Evolutionary conservation across 2,888 invertebrate species (phyloP), one percentile per base, ranked within the genome.

Genomic region (Aradus depressus): DNA sequence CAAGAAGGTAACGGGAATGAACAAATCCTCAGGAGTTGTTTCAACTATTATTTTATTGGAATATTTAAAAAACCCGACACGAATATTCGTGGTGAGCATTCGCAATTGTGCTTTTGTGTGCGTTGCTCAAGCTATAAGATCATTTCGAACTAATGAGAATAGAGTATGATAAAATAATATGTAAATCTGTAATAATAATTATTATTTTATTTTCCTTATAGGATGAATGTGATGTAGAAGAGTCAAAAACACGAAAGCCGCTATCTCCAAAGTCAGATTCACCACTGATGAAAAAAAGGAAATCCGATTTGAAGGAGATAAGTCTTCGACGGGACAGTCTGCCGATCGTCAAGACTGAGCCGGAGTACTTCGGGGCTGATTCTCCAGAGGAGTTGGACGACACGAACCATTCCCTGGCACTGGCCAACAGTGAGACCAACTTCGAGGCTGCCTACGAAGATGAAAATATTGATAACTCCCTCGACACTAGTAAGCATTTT

Each of bases 191-290:
- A 41, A 34, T 14, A 10, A 23, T n/a, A n/a, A 10, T 37, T 37
- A 23, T 12, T 26, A 12, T 48, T 39, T 39, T 1, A 19, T 32
- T 43, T 42, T 10, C 22, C 18, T 10, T 18, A 18, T 21, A 54
- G 54, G 54, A 54, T 37, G 47, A 51, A 37, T 37, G 26, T 12
- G 51, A 43, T 8, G 54, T 51, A 41, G 54, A 54, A 19, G 42
- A n/a, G n/a, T n/a, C n/a, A n/a, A n/a, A n/a, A n/a, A n/a, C n/a
- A n/a, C n/a, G n/a, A n/a, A n/a, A n/a, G n/a, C n/a, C n/a, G 21
- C 31, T 39, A 3, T 44, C 18, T 10, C 18, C 42, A 1, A 54
- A 51, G 44, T 51, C 54, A n/a, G 54, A 54, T 23, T 54, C 54
- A 10, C 54, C 54, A 19, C 34, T 37, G 16, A 34, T 22, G 38